Conservation (phyloP, 2,113 vertebrate genomes). For the Thymallus thymallus region DNA sequence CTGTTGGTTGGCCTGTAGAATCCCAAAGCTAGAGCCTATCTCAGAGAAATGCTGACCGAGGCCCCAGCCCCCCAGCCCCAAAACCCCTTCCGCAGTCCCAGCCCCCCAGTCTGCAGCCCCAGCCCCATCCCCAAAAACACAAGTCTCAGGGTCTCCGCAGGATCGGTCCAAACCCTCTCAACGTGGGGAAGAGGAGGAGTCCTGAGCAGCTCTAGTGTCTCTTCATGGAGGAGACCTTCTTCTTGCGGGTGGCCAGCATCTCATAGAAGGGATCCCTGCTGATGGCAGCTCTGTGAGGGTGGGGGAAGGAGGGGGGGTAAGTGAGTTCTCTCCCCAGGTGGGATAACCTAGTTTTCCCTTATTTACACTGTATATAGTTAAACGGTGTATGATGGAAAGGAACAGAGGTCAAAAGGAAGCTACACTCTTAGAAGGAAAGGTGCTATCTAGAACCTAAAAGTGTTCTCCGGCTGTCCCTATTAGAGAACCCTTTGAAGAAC, state of each 20-base stretch:
- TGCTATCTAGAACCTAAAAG: too few relatives aligned
- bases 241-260: constrained; percentile 96
- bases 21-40: constrained; percentile 41
- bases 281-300: constrained; percentile 85
- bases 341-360: too few relatives aligned
- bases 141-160: constrained; percentile 5
- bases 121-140: constrained; percentile 3
- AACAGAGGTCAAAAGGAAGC: not conserved
- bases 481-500: too few relatives aligned
- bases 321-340: not conserved
- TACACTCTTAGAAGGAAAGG: too few relatives aligned
- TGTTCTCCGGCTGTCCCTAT: too few relatives aligned
- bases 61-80: not conserved
- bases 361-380: too few relatives aligned
- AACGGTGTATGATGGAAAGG: not conserved
- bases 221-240: constrained; percentile 98
- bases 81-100: too few relatives aligned
- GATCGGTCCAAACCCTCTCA: not conserved
- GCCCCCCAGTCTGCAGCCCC: not conserved
- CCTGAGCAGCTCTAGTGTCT: constrained; percentile 77
- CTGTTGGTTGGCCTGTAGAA: constrained; percentile 28
- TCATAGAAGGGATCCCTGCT: constrained; percentile 98
- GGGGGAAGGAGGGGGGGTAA: not conserved
- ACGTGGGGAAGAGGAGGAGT: not conserved
- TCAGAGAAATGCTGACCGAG: constrained; percentile 33